These are phyloP conservation scores for Lycorma delicatula DNA, from an alignment of 1,140 invertebrate species.

Conservation along the genomic window DNA sequence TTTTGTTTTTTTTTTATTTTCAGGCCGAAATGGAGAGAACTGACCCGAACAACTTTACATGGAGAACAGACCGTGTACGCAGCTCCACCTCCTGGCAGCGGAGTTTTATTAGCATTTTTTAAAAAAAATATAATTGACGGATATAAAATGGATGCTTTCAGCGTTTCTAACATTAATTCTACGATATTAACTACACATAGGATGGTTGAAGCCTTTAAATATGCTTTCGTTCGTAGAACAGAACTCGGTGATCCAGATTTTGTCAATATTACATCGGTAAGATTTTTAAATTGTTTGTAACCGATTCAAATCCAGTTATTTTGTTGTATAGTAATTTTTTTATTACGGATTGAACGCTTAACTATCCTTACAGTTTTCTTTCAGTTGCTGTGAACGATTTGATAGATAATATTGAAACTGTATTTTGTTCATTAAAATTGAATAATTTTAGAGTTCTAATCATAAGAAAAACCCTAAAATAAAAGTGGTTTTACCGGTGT, in stretches of 20 bases:
- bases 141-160: slow-evolving; percentile 51
- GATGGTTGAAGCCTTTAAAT: slow-evolving; percentile 87
- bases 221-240: slow-evolving; percentile 75
- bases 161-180: slow-evolving; percentile 43
- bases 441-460: too few relatives aligned
- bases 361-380: too few relatives aligned
- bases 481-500: too few relatives aligned
- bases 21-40: slow-evolving; percentile 55
- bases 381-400: too few relatives aligned
- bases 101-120: slow-evolving; percentile 68
- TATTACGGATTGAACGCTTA: too few relatives aligned
- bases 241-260: slow-evolving; percentile 77
- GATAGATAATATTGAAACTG: too few relatives aligned
- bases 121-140: slow-evolving; percentile 73
- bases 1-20: slow-evolving; percentile 39
- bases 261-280: slow-evolving; percentile 54
- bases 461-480: too few relatives aligned
- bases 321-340: too few relatives aligned
- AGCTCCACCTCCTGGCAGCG: slow-evolving; percentile 69
- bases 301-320: too few relatives aligned
- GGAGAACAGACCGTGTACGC: slow-evolving; percentile 58
- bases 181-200: slow-evolving; percentile 69
- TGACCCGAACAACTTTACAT: slow-evolving; percentile 46
- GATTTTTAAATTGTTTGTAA: too few relatives aligned
- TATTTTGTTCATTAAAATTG: too few relatives aligned